These are phyloP conservation scores for Actinia tenebrosa DNA, from an alignment of 64 coral and sea anemone species.

Conservation along the genomic window DNA sequence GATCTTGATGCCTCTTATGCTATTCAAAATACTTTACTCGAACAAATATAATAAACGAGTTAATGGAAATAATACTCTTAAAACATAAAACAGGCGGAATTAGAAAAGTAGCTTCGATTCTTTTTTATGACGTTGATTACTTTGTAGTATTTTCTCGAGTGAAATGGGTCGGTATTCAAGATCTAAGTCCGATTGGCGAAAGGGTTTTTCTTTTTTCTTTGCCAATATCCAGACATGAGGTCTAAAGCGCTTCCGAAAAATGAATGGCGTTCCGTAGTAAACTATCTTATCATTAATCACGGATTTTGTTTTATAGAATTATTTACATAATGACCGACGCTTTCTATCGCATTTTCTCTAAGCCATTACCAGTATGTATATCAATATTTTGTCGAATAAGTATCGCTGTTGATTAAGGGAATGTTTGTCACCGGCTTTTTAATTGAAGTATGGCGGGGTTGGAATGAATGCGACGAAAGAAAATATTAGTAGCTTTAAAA, in stretches of 20 bases:
- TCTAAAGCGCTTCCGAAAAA: neutral
- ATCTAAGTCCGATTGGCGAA: neutral
- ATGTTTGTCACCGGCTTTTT: no score
- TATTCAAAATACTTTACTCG: neutral
- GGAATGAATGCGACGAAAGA: no score
- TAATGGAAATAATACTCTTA: neutral
- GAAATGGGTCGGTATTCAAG: neutral
- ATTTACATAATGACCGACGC: neutral
- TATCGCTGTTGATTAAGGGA: neutral
- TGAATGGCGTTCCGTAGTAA: neutral
- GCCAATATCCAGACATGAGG: neutral
- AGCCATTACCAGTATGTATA: neutral
- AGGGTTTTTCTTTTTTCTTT: neutral
- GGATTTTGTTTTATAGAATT: neutral
- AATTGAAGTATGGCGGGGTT: no score
- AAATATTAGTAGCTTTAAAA: no score
- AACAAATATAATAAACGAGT: neutral
- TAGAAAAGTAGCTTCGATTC: neutral
- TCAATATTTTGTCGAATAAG: conserved; percentile 1
- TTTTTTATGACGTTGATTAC: neutral
- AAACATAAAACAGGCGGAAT: neutral
- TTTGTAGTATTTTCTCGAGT: neutral
- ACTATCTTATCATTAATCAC: neutral
- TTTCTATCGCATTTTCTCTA: neutral
- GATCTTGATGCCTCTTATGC: neutral